A percentile compares a stretch with the other conserved stretches of the same genome.
These are phyloP conservation scores for Centrocercus urophasianus DNA, from an alignment of 2,113 vertebrate species.

Conservation along the genomic window DNA sequence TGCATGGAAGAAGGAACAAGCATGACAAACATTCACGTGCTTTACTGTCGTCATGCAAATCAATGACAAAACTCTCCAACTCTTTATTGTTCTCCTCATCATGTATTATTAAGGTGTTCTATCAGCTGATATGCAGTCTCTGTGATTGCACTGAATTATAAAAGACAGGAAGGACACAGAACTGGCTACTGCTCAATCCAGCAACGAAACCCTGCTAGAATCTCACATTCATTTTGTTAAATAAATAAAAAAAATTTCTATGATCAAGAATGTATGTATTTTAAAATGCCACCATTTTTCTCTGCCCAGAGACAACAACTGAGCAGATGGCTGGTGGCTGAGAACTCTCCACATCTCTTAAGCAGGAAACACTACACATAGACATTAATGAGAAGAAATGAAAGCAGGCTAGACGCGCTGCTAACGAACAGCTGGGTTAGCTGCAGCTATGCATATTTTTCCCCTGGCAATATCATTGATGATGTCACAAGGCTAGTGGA, in stretches of 20 bases:
- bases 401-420: slow-evolving; percentile 45
- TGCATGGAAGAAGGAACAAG: slow-evolving; percentile 38
- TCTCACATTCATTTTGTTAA: slow-evolving; percentile 9
- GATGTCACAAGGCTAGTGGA: slow-evolving; percentile 73
- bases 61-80: not conserved
- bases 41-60: slow-evolving; percentile 9
- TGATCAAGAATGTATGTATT: not conserved
- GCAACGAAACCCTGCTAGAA: not conserved
- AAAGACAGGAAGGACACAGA: not conserved
- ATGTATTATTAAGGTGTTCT: slow-evolving; percentile 25
- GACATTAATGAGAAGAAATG: slow-evolving; percentile 36
- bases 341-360: slow-evolving; percentile 20
- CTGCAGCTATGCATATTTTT: slow-evolving; percentile 54
- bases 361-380: slow-evolving; percentile 9
- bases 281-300: slow-evolving; percentile 61
- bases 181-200: not conserved
- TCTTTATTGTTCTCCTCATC: slow-evolving; percentile 8
- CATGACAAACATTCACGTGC: not conserved
- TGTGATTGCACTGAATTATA: not conserved
- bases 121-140: not conserved
- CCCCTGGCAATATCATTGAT: slow-evolving; percentile 60
- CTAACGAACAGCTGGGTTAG: slow-evolving; percentile 58
- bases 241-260: not conserved
- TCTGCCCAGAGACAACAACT: not conserved
- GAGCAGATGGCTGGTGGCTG: slow-evolving; percentile 55